Conservation (phyloP, 2,888 invertebrate species). For the Agriopis marginaria region DNA sequence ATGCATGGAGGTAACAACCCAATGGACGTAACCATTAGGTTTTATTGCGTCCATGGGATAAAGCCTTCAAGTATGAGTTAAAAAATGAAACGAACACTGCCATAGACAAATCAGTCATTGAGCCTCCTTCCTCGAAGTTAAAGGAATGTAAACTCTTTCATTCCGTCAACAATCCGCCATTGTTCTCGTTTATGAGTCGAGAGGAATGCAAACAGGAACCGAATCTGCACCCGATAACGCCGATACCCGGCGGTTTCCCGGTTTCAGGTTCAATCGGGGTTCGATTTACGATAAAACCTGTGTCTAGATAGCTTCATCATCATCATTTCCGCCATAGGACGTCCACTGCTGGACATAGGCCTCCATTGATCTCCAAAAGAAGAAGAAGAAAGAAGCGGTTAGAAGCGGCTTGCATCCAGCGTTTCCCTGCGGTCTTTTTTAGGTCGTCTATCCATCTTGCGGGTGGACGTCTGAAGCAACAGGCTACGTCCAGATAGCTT, state of each 20-base stretch:
- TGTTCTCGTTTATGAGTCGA: constrained; percentile 68
- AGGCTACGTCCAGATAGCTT: too few relatives aligned
- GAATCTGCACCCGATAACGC: constrained; percentile 65
- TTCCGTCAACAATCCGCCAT: constrained; percentile 55
- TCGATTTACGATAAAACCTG: neutral
- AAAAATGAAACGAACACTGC: neutral
- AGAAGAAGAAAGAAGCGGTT: too few relatives aligned
- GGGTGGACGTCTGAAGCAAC: too few relatives aligned
- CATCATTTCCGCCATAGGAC: too few relatives aligned
- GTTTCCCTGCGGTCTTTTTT: too few relatives aligned
- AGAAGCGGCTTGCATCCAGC: too few relatives aligned
- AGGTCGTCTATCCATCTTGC: too few relatives aligned
- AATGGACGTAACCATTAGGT: too few relatives aligned
- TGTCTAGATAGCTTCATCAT: neutral
- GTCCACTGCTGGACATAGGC: too few relatives aligned
- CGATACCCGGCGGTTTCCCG: constrained; percentile 12
- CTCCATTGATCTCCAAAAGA: too few relatives aligned
- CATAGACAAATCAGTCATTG: neutral
- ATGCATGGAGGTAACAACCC: too few relatives aligned
- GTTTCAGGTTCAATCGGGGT: constrained; percentile 42
- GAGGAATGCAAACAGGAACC: constrained; percentile 79
- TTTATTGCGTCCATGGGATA: too few relatives aligned
- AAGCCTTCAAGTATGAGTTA: neutral
- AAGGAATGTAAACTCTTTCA: constrained; percentile 49
- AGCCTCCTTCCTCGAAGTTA: constrained; percentile 8